A percentile compares a stretch with the other conserved stretches of the same genome.
These are phyloP conservation scores for Phylloscopus trochilus DNA, from an alignment of 2,113 vertebrate species.

Conservation along the genomic window DNA sequence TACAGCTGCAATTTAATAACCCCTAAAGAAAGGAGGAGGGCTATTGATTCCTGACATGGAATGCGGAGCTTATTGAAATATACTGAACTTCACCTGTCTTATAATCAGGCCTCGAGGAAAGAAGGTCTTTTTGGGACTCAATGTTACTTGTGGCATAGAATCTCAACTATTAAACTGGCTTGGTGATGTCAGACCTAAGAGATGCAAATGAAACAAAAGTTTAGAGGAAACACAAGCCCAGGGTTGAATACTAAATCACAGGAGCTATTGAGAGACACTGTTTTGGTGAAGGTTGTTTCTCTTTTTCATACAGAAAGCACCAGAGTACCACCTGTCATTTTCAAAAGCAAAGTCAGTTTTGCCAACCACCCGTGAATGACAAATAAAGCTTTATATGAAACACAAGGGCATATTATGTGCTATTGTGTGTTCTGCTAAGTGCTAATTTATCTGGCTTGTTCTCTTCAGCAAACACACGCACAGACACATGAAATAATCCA, in stretches of 20 bases:
- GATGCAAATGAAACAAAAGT: conserved; percentile 72
- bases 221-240: conserved; percentile 58
- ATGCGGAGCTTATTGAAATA: conserved; percentile 78
- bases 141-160: conserved; percentile 50
- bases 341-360: conserved; percentile 86
- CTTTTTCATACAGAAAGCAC: conserved; percentile 74
- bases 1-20: conserved; percentile 88
- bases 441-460: conserved; percentile 88
- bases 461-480: conserved; percentile 80
- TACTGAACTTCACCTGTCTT: conserved; percentile 79
- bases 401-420: conserved; percentile 83
- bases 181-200: conserved; percentile 60
- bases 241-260: conserved; percentile 71
- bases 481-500: conserved; percentile 82
- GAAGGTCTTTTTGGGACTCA: conserved; percentile 35
- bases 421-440: conserved; percentile 83
- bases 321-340: conserved; percentile 87
- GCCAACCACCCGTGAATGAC: conserved; percentile 84
- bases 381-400: conserved; percentile 85
- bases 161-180: conserved; percentile 52
- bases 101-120: conserved; percentile 59
- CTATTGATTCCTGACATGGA: conserved; percentile 84
- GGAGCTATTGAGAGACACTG: conserved; percentile 72
- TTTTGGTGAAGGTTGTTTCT: conserved; percentile 75
- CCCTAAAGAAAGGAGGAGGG: conserved; percentile 75